Percentiles rank a stretch among this genome's conserved stretches.
Conservation (phyloP, 2,113 vertebrate species). For the Gnathonemus echidnorhynchus region DNA sequence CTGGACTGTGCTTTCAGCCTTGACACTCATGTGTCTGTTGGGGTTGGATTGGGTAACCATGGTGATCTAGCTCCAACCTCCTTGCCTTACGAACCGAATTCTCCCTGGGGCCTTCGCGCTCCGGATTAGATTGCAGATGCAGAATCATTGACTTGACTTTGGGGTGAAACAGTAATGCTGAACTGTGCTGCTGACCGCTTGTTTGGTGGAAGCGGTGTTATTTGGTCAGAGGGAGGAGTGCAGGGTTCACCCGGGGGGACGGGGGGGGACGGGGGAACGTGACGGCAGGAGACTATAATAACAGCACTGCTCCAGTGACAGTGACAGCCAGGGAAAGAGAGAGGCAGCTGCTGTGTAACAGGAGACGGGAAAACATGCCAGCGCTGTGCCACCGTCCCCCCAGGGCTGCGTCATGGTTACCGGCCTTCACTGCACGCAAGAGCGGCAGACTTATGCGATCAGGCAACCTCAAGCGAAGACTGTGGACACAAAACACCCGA, state of each 20-base stretch:
- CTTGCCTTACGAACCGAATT: constrained; percentile 8
- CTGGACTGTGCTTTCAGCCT: not conserved
- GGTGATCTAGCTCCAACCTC: not conserved
- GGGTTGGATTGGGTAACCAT: constrained; percentile 11
- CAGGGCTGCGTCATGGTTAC: not conserved
- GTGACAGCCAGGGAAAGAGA: not conserved
- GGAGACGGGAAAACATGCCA: not conserved
- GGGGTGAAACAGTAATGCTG: not conserved
- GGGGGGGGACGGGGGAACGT: not conserved
- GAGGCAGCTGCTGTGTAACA: constrained; percentile 1
- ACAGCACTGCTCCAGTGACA: not conserved
- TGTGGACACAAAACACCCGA: not conserved
- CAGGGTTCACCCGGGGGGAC: not conserved
- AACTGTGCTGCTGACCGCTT: not conserved
- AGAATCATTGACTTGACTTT: not conserved
- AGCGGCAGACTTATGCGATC: not conserved
- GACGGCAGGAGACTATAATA: not conserved
- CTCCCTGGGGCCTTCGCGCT: not conserved
- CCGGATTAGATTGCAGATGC: constrained; percentile 5
- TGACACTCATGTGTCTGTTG: not conserved
- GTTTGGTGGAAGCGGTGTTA: not conserved
- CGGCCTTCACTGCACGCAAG: not conserved
- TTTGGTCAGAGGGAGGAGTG: not conserved
- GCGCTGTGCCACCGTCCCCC: not conserved
- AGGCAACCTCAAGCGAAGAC: not conserved